Percentiles rank a stretch among this genome's conserved stretches.
Conservation (phyloP, 2,888 invertebrate genomes). For the Tridacna gigas region DNA sequence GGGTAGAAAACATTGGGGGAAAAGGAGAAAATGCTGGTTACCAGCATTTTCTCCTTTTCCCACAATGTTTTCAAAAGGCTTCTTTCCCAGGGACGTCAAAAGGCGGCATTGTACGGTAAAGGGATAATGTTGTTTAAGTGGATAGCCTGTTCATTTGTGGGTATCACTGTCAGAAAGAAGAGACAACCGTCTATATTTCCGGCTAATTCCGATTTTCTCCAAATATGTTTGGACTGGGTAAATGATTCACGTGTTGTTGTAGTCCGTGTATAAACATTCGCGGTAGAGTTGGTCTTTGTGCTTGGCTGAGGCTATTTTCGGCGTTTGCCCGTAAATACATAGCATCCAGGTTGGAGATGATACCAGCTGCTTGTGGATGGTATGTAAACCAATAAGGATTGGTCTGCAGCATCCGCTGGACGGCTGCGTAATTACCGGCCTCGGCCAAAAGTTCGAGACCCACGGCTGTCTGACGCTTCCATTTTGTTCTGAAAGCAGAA, state of each 20-base stretch:
- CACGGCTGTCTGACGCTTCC: conserved; percentile 99
- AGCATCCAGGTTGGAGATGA: conserved; percentile 80
- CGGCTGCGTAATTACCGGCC: conserved; percentile 99
- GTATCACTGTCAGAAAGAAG: no score
- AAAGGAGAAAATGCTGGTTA: no score
- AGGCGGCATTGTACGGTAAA: no score
- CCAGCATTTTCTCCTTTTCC: no score
- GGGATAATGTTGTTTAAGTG: no score
- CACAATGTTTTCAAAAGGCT: no score
- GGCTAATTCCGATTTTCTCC: conserved; percentile 70
- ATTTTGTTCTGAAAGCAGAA: conserved; percentile 92
- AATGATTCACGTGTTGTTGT: conserved; percentile 79
- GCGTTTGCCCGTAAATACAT: conserved; percentile 71
- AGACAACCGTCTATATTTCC: not conserved
- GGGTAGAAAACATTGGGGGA: no score
- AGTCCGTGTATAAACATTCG: conserved; percentile 82
- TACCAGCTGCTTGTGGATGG: conserved; percentile 80
- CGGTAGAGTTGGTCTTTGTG: conserved; percentile 79
- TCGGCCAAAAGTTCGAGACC: conserved; percentile 98
- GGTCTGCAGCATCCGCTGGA: conserved; percentile 91
- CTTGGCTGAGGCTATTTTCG: conserved; percentile 64
- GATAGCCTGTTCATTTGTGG: no score
- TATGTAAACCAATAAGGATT: conserved; percentile 85
- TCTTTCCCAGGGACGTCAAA: no score
- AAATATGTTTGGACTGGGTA: conserved; percentile 73